These are phyloP conservation scores for Callyntrura guangdongensis DNA, from an alignment of 2,888 invertebrate genomes.

Conservation along the genomic window DNA sequence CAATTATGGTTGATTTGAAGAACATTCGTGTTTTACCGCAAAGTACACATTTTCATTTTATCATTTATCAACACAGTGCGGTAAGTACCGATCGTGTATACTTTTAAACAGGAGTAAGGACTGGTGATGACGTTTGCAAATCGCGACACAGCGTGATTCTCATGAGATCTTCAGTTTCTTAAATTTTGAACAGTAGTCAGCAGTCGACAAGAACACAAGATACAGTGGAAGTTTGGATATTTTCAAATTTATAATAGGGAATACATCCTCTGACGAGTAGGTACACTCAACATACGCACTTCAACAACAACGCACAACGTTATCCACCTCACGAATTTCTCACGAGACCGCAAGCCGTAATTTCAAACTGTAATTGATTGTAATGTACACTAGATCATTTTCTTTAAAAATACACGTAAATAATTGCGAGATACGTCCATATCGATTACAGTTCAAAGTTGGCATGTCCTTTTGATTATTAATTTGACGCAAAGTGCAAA, in stretches of 20 bases:
- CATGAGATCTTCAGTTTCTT: constrained; percentile 36
- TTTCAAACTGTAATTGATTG: constrained; percentile 56
- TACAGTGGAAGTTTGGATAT: neutral
- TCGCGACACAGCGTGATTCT: neutral
- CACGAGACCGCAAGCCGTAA: constrained; percentile 65
- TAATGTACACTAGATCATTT: neutral
- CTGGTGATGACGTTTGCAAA: neutral
- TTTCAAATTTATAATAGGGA: neutral
- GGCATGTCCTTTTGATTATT: no score
- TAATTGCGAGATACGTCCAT: neutral
- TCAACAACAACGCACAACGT: neutral
- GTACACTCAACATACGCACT: neutral
- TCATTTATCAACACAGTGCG: no score
- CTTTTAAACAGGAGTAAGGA: no score
- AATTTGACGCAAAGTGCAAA: neutral
- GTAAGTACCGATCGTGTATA: no score
- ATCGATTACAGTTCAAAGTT: no score
- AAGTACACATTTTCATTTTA: constrained; percentile 5
- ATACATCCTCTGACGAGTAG: neutral
- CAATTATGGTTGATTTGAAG: neutral
- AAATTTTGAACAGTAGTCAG: constrained; percentile 8
- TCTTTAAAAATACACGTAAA: neutral
- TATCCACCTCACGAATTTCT: constrained; percentile 58
- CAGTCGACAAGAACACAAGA: neutral
- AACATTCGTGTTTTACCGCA: constrained; percentile 24